Conservation (phyloP, 2,888 invertebrate genomes). For the Athalia cordata region DNA sequence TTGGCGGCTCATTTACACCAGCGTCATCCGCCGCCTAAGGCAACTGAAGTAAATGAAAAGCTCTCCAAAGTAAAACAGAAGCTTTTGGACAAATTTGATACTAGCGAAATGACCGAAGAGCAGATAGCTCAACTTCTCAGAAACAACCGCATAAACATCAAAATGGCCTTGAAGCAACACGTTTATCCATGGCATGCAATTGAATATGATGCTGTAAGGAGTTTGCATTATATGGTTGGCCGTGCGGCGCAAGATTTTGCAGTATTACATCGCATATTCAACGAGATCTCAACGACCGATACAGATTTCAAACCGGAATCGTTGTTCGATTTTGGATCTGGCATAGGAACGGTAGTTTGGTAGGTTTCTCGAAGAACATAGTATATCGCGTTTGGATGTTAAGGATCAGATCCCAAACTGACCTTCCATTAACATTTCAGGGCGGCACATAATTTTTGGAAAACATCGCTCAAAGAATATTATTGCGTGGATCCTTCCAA, state of each 20-base stretch:
- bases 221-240: slow-evolving; percentile 82
- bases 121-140: slow-evolving; percentile 70
- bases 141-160: slow-evolving; percentile 76
- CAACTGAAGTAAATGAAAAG: slow-evolving; percentile 74
- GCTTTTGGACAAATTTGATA: slow-evolving; percentile 64
- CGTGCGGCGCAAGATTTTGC: slow-evolving; percentile 87
- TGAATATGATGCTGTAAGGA: slow-evolving; percentile 80
- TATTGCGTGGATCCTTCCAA: slow-evolving; percentile 89
- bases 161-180: slow-evolving; percentile 77
- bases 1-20: slow-evolving; percentile 79
- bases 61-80: slow-evolving; percentile 61
- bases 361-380: slow-evolving; percentile 58
- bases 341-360: slow-evolving; percentile 91
- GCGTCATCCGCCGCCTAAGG: slow-evolving; percentile 81
- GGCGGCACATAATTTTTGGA: slow-evolving; percentile 86
- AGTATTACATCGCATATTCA: slow-evolving; percentile 81
- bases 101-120: slow-evolving; percentile 71
- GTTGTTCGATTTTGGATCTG: slow-evolving; percentile 94
- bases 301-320: slow-evolving; percentile 83
- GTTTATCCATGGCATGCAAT: slow-evolving; percentile 86
- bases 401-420: slow-evolving; percentile 44
- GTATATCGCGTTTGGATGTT: slow-evolving; percentile 25
- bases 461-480: slow-evolving; percentile 84
- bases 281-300: slow-evolving; percentile 82
- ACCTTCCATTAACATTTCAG: slow-evolving; percentile 67